Evolutionary conservation across 2,888 invertebrate genomes (phyloP), one percentile per base, ranked within the genome.

Genomic region (Diaprepes abbreviatus): DNA sequence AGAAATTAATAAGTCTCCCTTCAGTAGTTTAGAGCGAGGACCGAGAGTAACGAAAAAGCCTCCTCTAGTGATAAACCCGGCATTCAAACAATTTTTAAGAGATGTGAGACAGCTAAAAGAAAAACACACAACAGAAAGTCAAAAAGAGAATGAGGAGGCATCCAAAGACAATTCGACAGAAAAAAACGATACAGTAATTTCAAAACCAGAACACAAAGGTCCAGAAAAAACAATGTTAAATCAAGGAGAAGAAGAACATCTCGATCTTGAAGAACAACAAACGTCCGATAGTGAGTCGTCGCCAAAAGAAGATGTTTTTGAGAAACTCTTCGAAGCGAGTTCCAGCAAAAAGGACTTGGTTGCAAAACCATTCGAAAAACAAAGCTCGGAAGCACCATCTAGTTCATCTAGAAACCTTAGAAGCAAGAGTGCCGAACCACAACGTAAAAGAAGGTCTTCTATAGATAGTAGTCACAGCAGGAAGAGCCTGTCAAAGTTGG

Each of bases 391-490:
- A 19, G 35, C 35, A n/a, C 14, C 28, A 1, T 7, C 28, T 1
- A 28, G 28, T 28, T 50, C 31, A 16, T 28, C 66, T 7, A 66
- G 72, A 58, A 59, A 72, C 66, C 59, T 52, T 1, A 73, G 81
- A 21, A 78, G 81, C 1, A 81, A 77, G 74, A 81, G 81, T 3
- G 82, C 78, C 9, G 82, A 81, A 65, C 81, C 82, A 0, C 77
- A 79, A 68, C 68, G 74, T 16, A 82, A 80, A 66, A 68, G 81
- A 54, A 79, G 48, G 24, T 58, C 78, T 43, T 81, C 81, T 2
- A 50, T 80, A 4, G 81, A 82, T 28, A 82, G 81, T 62, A 79
- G 79, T 66, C 78, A 81, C 65, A 81, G 81, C 60, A 74, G 81
- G 66, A 79, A 78, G 55, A 81, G 82, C 72, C 62, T 79, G 7